Base-by-base conservation (phyloP, 2,888 invertebrate genomes). In the Salticus scenicus region DNA sequence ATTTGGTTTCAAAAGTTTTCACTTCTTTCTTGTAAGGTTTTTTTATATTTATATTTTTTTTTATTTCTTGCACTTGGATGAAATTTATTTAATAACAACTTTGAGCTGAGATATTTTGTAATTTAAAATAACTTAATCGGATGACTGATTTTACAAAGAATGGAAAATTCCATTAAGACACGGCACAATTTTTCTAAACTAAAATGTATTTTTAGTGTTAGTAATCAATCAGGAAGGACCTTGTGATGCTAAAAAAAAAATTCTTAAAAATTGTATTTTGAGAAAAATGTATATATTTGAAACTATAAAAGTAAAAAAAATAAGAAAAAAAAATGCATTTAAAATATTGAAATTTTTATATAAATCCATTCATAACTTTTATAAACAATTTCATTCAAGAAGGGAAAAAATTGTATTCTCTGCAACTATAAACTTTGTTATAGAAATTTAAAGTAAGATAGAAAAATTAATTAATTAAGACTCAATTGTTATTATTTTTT, bases 71-170 rank as follows among this genome's bases (percentile, higher is more conserved):
- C 17, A 12, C 42, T 14, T 1, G 17, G 42, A 2, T 47, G 42
- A 47, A 47, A 47, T 47, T 2, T 47, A 47, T 47, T 47, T 47
- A 47, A 47, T 47, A 47, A 47, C 42, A 47, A 47, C 42, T 47
- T 47, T 47, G 42, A 14, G 42, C 17, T 17, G 17, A 47, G 17
- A 47, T 47, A 47, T 47, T 7, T 17, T 47, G 42, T 17, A 47
- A 47, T 47, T 47, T 47, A 47, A 47, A 47, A 47, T 47, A 47
- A 47, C 42, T 47, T 47, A 47, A 47, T 47, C 42, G 42, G 42
- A 47, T 47, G 42, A 47, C 42, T 47, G 42, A 17, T 47, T 47
- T 47, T 47, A 47, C 42, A 47, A 47, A 47, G 42, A 47, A 47
- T 47, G 42, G 42, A 14, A 47, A 47, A 47, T 47, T 47, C 42